Evolutionary conservation across 2,888 invertebrate genomes (phyloP).

Genomic region (Cantharis nigra): DNA sequence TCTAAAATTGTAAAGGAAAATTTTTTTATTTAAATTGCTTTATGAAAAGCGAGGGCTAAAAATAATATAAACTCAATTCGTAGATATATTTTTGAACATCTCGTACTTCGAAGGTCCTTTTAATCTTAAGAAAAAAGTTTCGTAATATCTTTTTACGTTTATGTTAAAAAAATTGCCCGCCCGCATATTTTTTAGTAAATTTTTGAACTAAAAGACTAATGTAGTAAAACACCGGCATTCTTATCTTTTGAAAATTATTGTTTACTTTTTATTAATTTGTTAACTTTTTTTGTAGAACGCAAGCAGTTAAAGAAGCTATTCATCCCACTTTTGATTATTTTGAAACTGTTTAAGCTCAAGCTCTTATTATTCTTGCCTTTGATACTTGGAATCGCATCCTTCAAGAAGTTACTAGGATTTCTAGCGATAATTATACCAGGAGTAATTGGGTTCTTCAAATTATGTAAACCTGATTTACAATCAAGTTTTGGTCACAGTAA

Average conservation of each 20-base stretch:
- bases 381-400: slow-evolving; percentile 80
- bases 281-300: slow-evolving; percentile 63
- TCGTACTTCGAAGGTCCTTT: no score
- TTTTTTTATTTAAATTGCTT: no score
- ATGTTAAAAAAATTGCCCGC: no score
- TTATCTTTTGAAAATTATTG: background rate
- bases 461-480: slow-evolving; percentile 74
- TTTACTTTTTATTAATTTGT: background rate
- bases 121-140: no score
- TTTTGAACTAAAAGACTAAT: no score
- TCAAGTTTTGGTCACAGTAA: slow-evolving; percentile 59
- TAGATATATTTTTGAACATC: no score
- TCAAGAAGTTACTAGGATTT: slow-evolving; percentile 83
- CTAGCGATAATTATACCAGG: slow-evolving; percentile 80
- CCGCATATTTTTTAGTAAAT: no score
- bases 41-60: no score
- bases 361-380: slow-evolving; percentile 80
- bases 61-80: no score
- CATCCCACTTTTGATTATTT: slow-evolving; percentile 78
- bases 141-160: no score
- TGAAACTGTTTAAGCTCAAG: slow-evolving; percentile 85
- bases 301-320: slow-evolving; percentile 81
- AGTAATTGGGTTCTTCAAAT: slow-evolving; percentile 81
- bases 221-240: no score
- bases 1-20: no score